phyloP scores from a whole-genome alignment of 1,140 invertebrate species.

The Drepana arcuata region DNA sequence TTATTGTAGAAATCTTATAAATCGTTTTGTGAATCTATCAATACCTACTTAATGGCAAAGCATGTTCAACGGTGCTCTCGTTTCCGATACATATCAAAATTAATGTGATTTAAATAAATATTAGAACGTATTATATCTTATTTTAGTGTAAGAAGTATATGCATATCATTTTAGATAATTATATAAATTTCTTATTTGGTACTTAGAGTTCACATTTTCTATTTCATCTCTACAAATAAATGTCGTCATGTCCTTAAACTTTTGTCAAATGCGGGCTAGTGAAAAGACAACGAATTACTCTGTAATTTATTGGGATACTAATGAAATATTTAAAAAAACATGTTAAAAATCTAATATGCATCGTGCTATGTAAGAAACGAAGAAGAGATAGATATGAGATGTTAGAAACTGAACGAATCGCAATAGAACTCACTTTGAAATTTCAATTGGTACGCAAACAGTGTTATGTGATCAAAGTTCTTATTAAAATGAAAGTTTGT shows the following conservation, averaged over 20 bases:
- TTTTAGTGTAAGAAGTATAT: conserved; percentile 15
- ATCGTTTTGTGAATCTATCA: conserved; percentile 16
- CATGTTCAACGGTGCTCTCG: conserved; percentile 30
- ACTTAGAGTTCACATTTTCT: conserved; percentile 8
- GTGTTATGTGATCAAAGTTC: too few species aligned
- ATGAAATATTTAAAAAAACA: too few species aligned
- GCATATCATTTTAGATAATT: too few species aligned
- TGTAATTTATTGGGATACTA: too few species aligned
- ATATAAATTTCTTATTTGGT: too few species aligned
- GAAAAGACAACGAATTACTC: conserved; percentile 54
- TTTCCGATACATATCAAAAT: conserved; percentile 51
- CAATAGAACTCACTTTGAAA: too few species aligned
- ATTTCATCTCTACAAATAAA: conserved; percentile 14
- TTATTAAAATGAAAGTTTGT: too few species aligned
- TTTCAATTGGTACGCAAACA: too few species aligned
- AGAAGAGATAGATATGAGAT: too few species aligned
- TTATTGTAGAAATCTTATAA: conserved; percentile 25
- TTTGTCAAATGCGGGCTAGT: conserved; percentile 63
- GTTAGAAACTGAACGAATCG: too few species aligned
- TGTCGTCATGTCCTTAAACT: conserved; percentile 42
- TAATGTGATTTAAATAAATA: conserved; percentile 53
- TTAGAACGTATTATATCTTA: conserved; percentile 32
- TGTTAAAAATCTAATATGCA: too few species aligned
- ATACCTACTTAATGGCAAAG: conserved; percentile 11
- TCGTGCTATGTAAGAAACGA: too few species aligned